phyloP scores from a whole-genome alignment of 2,797 vertebrate species.

The Crax fasciolata region DNA sequence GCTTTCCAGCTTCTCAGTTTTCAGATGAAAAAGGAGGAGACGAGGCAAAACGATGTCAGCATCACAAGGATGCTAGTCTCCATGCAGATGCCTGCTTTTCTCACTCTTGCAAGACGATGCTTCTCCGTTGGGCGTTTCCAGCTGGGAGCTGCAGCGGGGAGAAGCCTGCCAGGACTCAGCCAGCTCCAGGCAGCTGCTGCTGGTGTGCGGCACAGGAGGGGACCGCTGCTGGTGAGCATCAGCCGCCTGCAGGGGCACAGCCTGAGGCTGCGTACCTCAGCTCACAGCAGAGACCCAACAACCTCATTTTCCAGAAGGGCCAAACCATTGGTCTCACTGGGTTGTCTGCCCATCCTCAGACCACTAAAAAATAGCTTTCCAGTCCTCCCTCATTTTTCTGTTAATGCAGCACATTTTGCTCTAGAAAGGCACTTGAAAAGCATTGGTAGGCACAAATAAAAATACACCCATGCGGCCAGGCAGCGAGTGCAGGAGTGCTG shows the following conservation, averaged over 20 bases:
- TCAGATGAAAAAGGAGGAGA: not conserved
- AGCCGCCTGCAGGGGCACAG: rapidly evolving
- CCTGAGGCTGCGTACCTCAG: rapidly evolving
- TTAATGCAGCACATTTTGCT: not conserved
- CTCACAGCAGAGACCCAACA: not conserved
- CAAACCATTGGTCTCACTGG: not conserved
- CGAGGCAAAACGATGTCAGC: not conserved
- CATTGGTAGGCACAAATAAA: constrained; percentile 7
- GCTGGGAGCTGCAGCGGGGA: constrained; percentile 17
- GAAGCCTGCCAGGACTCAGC: not conserved
- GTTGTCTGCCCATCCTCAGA: not conserved
- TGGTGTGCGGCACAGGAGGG: not conserved
- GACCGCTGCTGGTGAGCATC: not conserved
- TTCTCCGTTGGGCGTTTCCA: not conserved
- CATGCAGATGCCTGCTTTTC: not conserved
- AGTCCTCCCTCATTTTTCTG: not conserved
- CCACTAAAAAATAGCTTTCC: not conserved
- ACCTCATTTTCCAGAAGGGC: not conserved
- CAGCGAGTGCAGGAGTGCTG: not conserved
- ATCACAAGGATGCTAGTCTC: not conserved
- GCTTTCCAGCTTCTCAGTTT: not conserved
- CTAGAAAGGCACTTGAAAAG: not conserved
- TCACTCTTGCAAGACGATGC: not conserved
- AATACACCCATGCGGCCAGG: not conserved
- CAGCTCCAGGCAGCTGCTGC: not conserved